These are phyloP conservation scores for Phaonia tiefii DNA, from an alignment of 2,888 invertebrate genomes.

Conservation along the genomic window DNA sequence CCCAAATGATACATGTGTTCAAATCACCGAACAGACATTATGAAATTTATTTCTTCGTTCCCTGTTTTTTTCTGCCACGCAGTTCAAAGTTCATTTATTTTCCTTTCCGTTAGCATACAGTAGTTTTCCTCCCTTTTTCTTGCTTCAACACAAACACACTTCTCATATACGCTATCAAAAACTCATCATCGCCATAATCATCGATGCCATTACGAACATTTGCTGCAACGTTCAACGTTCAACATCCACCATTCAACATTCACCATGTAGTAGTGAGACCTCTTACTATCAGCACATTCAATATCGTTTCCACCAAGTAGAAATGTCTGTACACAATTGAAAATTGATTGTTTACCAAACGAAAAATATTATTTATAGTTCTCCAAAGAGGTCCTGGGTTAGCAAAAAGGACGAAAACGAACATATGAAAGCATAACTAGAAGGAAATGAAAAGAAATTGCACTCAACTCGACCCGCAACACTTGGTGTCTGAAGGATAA, in stretches of 20 bases:
- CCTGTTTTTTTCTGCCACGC: not conserved
- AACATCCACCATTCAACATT: conserved; percentile 22
- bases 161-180: conserved; percentile 59
- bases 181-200: conserved; percentile 66
- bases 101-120: not conserved
- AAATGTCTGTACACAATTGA: conserved; percentile 50
- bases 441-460: not conserved
- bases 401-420: not conserved
- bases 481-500: conserved; percentile 35
- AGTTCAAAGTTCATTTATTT: conserved; percentile 32
- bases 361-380: conserved; percentile 50
- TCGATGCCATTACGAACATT: conserved; percentile 64
- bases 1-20: conserved; percentile 16
- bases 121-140: conserved; percentile 1
- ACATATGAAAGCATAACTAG: too few species aligned
- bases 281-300: conserved; percentile 41
- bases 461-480: not conserved
- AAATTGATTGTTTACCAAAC: conserved; percentile 61
- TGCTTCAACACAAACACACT: not conserved
- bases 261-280: conserved; percentile 18
- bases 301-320: conserved; percentile 6
- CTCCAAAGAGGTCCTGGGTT: conserved; percentile 1
- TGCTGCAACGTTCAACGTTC: conserved; percentile 51
- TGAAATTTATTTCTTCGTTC: conserved; percentile 16
- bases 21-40: conserved; percentile 30